Base-by-base conservation (phyloP, 2,888 invertebrate species). In the Vannuccia rotundouncinata region DNA sequence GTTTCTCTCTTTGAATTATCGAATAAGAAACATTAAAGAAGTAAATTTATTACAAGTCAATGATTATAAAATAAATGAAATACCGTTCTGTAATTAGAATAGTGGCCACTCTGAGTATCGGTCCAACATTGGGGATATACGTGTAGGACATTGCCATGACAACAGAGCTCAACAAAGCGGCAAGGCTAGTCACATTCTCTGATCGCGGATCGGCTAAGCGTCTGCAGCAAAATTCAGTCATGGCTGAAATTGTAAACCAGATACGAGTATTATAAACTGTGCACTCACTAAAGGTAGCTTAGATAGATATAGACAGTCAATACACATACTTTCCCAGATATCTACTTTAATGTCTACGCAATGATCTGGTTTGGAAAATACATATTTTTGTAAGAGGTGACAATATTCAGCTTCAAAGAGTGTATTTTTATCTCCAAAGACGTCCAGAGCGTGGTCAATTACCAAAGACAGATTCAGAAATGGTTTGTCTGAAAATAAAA, bases 401-500 rank as follows among this genome's bases (percentile, higher is more conserved):
- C 66, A 13, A 27, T 66, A 66, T 22, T 66, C 66, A n/a, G 13
- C 22, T 22, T 66, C 66, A 66, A 66, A 66, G 2, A 66, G 22
- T 5, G 17, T 2, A 22, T 17, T 66, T 27, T 22, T 5, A 66
- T 66, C 25, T 66, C 66, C 22, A 13, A 66, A 22, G 5, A 66
- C 25, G 25, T 66, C 66, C 25, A 66, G 25, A n/a, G 66, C 66
- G 25, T 66, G 66, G 5, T 66, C 66, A 66, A 66, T 66, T 22
- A 66, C 22, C 22, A 22, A 66, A 66, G 66, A 2, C 2, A 66
- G 66, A 66, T 22, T 66, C 25, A 66, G 66, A 66, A n/a, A 66
- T 22, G 66, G 66, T 22, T 66, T 66, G 2, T 66, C 66, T 66
- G 66, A n/a, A 66, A 66, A 45, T n/a, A n/a, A n/a, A n/a, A n/a